phyloP scores from a whole-genome alignment of 2,797 vertebrate species.

The Gymnothorax javanicus region DNA sequence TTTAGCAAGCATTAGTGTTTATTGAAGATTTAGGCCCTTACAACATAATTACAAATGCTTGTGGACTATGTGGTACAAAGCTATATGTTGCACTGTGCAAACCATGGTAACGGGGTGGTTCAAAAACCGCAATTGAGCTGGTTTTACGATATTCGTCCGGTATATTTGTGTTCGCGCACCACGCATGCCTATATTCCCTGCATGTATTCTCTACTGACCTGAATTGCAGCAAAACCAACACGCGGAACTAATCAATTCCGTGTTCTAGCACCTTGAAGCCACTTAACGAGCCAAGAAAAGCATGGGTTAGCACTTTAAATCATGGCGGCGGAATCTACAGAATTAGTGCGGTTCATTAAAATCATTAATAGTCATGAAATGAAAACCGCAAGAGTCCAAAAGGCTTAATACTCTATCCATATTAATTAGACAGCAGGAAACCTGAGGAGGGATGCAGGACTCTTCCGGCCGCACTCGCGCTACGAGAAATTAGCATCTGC shows the following conservation, averaged over 20 bases:
- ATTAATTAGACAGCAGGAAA: slow-evolving; percentile 97
- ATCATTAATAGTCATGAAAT: slow-evolving; percentile 99
- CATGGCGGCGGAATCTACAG: slow-evolving; percentile 90
- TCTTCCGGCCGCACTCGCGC: slow-evolving; percentile 73
- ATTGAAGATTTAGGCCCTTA: no score
- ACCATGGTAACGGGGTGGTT: not conserved
- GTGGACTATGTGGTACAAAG: not conserved
- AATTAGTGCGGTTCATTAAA: slow-evolving; percentile 99
- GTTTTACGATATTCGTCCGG: not conserved
- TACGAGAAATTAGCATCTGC: slow-evolving; percentile 85
- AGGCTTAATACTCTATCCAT: slow-evolving; percentile 98
- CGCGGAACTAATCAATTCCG: slow-evolving; percentile 61
- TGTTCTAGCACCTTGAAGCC: slow-evolving; percentile 82
- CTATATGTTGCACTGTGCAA: not conserved
- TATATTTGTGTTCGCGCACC: not conserved
- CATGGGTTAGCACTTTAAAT: slow-evolving; percentile 86
- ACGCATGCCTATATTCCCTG: not conserved
- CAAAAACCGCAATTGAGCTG: not conserved
- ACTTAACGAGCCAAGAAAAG: slow-evolving; percentile 81
- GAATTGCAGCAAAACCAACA: slow-evolving; percentile 62
- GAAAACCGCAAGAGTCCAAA: slow-evolving; percentile 97
- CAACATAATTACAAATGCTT: not conserved
- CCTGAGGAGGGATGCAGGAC: slow-evolving; percentile 86
- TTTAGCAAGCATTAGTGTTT: no score
- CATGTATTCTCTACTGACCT: not conserved